Conservation (phyloP, 2,113 vertebrate species). For the Cyrtonyx montezumae region DNA sequence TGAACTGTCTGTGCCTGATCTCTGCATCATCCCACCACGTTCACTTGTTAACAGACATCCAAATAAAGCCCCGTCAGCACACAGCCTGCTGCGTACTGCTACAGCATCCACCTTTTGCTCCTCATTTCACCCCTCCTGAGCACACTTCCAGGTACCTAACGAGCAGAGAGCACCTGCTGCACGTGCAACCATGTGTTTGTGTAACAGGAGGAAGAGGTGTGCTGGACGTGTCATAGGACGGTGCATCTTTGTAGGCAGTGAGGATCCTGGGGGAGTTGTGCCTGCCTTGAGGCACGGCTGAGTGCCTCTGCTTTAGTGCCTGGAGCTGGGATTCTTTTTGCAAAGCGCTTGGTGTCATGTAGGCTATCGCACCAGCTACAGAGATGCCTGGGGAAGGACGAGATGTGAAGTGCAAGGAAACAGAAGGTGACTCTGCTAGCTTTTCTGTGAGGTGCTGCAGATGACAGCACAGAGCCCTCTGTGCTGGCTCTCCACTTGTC, state of each 20-base stretch:
- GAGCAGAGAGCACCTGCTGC: conserved; percentile 11
- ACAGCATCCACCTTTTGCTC: conserved; percentile 26
- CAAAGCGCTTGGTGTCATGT: rapidly evolving
- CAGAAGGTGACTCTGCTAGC: not conserved
- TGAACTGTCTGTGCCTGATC: conserved; percentile 1
- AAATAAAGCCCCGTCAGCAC: conserved; percentile 16
- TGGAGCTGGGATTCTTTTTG: not conserved
- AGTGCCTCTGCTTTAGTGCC: not conserved
- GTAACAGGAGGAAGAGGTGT: conserved; percentile 43
- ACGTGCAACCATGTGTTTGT: not conserved
- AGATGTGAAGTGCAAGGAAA: not conserved
- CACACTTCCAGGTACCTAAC: conserved; percentile 36
- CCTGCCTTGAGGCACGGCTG: not conserved
- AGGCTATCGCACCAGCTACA: not conserved
- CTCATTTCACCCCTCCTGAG: conserved; percentile 49
- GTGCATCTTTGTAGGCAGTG: not conserved
- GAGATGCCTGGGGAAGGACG: not conserved
- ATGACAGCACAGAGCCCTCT: not conserved
- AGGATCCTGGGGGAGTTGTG: not conserved
- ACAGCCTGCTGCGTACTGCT: not conserved
- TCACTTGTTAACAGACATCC: conserved; percentile 6
- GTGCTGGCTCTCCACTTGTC: not conserved
- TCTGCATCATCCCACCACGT: not conserved
- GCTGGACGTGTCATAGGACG: not conserved
- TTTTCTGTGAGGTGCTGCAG: not conserved